Evolutionary conservation across 2,797 vertebrate genomes (phyloP).

Genomic region (Cercopithecus petaurista): DNA sequence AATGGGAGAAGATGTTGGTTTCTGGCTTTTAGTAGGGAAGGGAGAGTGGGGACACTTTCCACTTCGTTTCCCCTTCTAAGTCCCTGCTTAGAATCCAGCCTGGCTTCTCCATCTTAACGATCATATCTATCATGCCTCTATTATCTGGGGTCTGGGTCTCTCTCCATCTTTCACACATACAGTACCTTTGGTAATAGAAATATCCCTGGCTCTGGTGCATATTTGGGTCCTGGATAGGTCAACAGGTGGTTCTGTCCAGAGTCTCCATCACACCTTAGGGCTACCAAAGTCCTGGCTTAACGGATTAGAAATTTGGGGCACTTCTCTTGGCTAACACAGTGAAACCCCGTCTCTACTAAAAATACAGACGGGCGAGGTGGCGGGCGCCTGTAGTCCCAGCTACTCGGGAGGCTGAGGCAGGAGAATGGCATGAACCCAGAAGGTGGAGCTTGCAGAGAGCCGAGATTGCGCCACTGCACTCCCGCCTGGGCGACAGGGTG

Average conservation of each 20-base stretch:
- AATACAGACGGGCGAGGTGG: no score
- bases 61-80: background rate
- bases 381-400: no score
- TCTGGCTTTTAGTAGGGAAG: background rate
- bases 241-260: background rate
- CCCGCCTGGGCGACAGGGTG: no score
- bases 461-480: no score
- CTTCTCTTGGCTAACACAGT: background rate
- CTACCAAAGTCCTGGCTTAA: slow-evolving; percentile 3
- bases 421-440: no score
- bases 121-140: background rate
- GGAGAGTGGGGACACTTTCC: background rate
- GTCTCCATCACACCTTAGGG: background rate
- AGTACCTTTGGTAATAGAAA: slow-evolving; percentile 6
- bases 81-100: background rate
- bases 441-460: no score
- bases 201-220: background rate
- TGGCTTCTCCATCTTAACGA: background rate
- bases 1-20: slow-evolving; percentile 3
- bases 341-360: no score
- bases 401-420: no score
- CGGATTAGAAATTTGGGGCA: background rate
- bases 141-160: background rate
- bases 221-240: slow-evolving; percentile 5
- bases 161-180: background rate